These are phyloP conservation scores for Mythimna loreyi DNA, from an alignment of 2,888 invertebrate genomes.

Conservation along the genomic window DNA sequence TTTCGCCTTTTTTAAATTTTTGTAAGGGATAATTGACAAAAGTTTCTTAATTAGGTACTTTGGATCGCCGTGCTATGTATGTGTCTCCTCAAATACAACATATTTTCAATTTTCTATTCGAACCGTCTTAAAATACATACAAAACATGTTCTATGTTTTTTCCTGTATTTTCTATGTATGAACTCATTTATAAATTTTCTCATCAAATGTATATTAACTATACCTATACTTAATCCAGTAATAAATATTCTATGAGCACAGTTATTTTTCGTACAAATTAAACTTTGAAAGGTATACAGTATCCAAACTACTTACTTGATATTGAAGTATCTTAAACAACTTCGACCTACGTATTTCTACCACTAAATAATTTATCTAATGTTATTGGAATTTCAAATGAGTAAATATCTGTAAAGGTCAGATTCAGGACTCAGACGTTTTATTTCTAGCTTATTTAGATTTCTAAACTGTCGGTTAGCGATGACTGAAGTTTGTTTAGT, in stretches of 20 bases:
- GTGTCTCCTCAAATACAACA: no score
- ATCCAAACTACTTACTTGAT: neutral
- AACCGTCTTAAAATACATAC: no score
- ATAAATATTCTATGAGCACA: neutral
- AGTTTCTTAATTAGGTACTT: conserved; percentile 1
- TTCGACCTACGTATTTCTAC: conserved; percentile 14
- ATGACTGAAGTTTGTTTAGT: conserved; percentile 24
- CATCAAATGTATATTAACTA: no score
- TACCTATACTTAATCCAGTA: neutral
- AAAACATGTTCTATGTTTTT: no score
- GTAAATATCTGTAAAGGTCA: conserved; percentile 30
- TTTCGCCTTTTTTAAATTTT: neutral
- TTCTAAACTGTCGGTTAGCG: conserved; percentile 14
- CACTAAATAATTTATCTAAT: conserved; percentile 38
- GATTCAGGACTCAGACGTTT: conserved; percentile 5
- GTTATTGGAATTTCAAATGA: conserved; percentile 40
- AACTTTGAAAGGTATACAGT: neutral
- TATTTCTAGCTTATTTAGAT: conserved; percentile 32
- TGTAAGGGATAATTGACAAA: neutral
- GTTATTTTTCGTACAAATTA: neutral
- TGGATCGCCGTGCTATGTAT: no score
- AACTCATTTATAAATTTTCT: no score
- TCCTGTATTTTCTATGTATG: no score
- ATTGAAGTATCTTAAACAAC: conserved; percentile 16
- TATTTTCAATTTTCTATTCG: no score